These are phyloP conservation scores for Ceriagrion tenellum DNA, from an alignment of 2,888 invertebrate species.

Conservation along the genomic window DNA sequence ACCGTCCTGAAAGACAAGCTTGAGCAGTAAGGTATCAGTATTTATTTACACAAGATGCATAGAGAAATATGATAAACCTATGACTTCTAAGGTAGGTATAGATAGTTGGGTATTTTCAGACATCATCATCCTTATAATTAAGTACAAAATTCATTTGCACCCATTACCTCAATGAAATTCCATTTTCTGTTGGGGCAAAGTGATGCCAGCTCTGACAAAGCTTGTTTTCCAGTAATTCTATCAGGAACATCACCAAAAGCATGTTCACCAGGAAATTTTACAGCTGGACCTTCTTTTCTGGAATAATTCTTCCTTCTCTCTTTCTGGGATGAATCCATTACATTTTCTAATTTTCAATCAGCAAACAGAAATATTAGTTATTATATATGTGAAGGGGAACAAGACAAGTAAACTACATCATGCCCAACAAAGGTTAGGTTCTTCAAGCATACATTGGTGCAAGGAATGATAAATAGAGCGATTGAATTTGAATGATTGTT, in stretches of 20 bases:
- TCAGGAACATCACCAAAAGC: slow-evolving; percentile 85
- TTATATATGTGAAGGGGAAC: not conserved
- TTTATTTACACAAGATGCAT: not conserved
- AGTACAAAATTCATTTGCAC: not conserved
- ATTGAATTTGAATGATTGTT: too few relatives aligned
- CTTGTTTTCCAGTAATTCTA: slow-evolving; percentile 87
- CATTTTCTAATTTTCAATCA: not conserved
- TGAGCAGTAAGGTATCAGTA: too few relatives aligned
- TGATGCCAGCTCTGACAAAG: slow-evolving; percentile 84
- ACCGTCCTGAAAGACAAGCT: too few relatives aligned
- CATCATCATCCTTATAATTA: not conserved
- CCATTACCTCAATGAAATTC: slow-evolving; percentile 87
- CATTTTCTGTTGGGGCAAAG: slow-evolving; percentile 88
- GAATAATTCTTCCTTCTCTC: too few relatives aligned
- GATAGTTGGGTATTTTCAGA: too few relatives aligned
- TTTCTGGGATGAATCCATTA: not conserved
- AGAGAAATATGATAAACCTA: not conserved
- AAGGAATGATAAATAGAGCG: too few relatives aligned
- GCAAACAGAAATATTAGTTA: not conserved
- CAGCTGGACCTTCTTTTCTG: not conserved
- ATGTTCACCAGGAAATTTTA: not conserved
- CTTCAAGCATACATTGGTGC: too few relatives aligned
- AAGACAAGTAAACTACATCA: too few relatives aligned
- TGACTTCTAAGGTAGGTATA: too few relatives aligned
- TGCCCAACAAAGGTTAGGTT: too few relatives aligned